phyloP scores from a whole-genome alignment of 1,140 invertebrate genomes.

The Neocloeon triangulifer region DNA sequence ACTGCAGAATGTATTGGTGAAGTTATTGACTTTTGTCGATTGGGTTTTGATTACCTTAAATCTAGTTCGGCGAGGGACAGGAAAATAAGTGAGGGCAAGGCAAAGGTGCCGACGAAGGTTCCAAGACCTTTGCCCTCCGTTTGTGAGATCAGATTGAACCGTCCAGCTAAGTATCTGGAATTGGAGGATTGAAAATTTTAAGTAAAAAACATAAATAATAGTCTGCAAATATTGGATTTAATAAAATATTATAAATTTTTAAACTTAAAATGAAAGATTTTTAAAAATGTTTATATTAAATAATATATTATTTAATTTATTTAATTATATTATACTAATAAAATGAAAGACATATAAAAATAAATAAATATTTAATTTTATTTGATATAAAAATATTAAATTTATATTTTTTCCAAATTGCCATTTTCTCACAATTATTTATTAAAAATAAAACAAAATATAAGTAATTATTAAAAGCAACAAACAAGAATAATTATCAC shows the following conservation, averaged over 20 bases:
- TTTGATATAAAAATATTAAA: no score
- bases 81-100: constrained; percentile 80
- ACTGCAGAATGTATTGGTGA: constrained; percentile 9
- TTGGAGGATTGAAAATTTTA: constrained; percentile 12
- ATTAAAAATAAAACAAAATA: no score
- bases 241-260: constrained; percentile 1
- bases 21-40: no score
- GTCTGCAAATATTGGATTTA: neutral
- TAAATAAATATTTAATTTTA: no score
- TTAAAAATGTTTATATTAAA: neutral
- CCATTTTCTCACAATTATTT: no score
- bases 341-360: no score
- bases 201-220: neutral
- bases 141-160: constrained; percentile 59
- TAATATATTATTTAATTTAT: no score
- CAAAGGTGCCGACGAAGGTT: constrained; percentile 82
- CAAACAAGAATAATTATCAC: no score
- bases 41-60: constrained; percentile 29
- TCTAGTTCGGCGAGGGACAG: constrained; percentile 67
- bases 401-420: no score
- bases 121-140: constrained; percentile 77
- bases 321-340: no score
- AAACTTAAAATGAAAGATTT: constrained; percentile 1
- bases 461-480: no score
- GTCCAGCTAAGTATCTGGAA: constrained; percentile 69